Conservation (phyloP, 2,113 vertebrate species). For the Seriola rivoliana region DNA sequence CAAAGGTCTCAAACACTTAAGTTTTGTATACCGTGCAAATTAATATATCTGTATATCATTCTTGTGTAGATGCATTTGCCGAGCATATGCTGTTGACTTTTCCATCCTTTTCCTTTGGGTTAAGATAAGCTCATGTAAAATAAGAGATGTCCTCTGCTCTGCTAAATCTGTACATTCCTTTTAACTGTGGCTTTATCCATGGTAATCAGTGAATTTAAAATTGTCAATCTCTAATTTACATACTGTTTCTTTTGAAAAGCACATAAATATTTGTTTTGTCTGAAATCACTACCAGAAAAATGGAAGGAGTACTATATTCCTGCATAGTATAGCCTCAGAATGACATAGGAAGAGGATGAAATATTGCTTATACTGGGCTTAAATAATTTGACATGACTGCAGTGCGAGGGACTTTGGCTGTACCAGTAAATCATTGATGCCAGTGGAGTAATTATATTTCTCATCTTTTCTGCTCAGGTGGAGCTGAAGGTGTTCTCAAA, state of each 20-base stretch:
- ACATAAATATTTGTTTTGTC: neutral
- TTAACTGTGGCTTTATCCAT: no score
- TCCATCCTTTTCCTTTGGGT: neutral
- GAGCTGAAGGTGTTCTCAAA: conserved; percentile 88
- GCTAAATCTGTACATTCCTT: no score
- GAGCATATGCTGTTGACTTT: neutral
- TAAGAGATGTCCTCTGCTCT: no score
- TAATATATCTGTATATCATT: neutral
- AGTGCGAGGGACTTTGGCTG: neutral
- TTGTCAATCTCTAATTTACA: neutral
- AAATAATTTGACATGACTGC: neutral
- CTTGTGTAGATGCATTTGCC: neutral
- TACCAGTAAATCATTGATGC: neutral
- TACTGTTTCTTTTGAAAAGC: no score
- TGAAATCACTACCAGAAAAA: neutral
- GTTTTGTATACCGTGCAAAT: neutral
- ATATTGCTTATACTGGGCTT: neutral
- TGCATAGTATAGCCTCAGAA: neutral
- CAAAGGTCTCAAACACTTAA: conserved; percentile 59
- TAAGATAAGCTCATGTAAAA: no score
- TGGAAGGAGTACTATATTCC: neutral
- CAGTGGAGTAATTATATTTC: neutral
- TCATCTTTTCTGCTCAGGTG: conserved; percentile 58
- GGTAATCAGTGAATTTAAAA: no score
- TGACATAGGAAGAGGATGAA: neutral